Percentiles rank a stretch among this genome's conserved stretches.
Evolutionary conservation across 2,888 invertebrate species (phyloP).

Genomic region (Pollenia angustigena): DNA sequence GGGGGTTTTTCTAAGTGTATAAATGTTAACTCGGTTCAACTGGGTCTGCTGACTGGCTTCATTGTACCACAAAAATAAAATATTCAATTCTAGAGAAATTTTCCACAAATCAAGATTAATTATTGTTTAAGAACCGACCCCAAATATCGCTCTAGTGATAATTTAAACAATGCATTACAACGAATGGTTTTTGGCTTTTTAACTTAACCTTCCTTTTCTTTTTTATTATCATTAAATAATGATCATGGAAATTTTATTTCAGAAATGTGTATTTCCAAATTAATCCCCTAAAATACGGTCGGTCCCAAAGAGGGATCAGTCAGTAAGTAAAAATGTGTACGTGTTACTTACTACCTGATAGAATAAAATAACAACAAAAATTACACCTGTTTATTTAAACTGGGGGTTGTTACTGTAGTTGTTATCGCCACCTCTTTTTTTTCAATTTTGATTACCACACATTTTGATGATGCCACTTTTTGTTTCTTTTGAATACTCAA

Average conservation of each 20-base stretch:
- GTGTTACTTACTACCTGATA: conserved; percentile 26
- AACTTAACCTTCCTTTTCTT: background rate
- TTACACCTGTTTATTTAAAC: conserved; percentile 54
- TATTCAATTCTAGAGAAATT: background rate
- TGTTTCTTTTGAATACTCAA: background rate
- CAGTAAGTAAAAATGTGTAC: background rate
- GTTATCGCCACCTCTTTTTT: conserved; percentile 25
- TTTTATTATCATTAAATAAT: conserved; percentile 33
- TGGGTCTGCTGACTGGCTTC: too few relatives aligned
- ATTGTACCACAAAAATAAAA: too few relatives aligned
- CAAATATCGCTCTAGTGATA: background rate
- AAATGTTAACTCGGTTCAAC: background rate
- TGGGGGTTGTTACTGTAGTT: background rate
- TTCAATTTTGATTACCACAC: background rate
- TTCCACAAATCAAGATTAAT: conserved; percentile 11
- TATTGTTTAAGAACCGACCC: background rate
- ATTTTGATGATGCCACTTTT: conserved; percentile 10
- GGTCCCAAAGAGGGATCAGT: background rate
- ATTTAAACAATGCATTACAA: conserved; percentile 13
- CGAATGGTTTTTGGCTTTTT: conserved; percentile 28
- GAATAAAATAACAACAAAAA: conserved; percentile 30
- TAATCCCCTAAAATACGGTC: background rate
- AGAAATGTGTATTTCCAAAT: too few relatives aligned
- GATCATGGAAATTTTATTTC: background rate
- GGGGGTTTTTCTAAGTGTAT: background rate